Percentiles rank a stretch among this genome's conserved stretches.
Conservation (phyloP, 2,888 invertebrate genomes). For the Mermis nigrescens region DNA sequence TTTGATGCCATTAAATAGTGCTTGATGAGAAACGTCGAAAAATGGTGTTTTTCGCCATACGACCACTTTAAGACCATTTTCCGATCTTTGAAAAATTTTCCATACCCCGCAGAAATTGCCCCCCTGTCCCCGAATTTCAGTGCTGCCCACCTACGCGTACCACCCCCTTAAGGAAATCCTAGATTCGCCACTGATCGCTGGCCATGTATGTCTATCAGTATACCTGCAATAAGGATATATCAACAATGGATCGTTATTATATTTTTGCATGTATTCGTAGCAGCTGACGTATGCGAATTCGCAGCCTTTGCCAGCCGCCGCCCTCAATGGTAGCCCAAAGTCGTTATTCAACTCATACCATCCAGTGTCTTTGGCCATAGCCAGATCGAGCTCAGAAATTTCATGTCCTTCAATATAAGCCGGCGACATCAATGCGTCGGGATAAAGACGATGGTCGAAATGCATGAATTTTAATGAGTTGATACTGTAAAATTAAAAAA, state of each 20-base stretch:
- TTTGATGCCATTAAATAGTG: too few relatives aligned
- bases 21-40: too few relatives aligned
- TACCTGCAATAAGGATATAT: not conserved
- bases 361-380: not conserved
- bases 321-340: not conserved
- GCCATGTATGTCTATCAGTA: not conserved
- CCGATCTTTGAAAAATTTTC: too few relatives aligned
- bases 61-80: too few relatives aligned
- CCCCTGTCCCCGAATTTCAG: too few relatives aligned
- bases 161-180: too few relatives aligned
- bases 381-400: not conserved
- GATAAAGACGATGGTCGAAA: not conserved
- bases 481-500: too few relatives aligned
- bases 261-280: conserved; percentile 1
- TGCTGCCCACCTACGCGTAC: too few relatives aligned
- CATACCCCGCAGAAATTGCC: too few relatives aligned
- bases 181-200: too few relatives aligned
- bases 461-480: not conserved
- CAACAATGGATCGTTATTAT: not conserved
- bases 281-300: not conserved
- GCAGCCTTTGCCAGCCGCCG: not conserved
- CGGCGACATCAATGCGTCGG: not conserved
- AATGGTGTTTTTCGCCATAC: too few relatives aligned
- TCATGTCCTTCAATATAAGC: not conserved
- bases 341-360: not conserved